Percentiles rank a stretch among this genome's conserved stretches.
Conservation (phyloP, 2,113 vertebrate species). For the Motacilla tschutschensis region DNA sequence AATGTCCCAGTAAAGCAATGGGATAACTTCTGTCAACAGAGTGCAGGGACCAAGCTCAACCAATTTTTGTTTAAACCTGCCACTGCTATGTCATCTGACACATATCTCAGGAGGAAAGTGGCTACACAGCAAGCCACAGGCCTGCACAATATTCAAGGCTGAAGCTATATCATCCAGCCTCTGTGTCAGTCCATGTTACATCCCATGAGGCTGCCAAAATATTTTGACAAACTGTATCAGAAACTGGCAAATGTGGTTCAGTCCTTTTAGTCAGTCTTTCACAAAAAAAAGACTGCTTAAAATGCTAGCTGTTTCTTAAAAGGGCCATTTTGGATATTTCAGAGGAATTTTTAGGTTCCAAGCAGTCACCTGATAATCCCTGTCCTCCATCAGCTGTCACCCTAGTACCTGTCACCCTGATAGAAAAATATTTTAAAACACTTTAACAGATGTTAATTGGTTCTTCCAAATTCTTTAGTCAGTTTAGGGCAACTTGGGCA, state of each 20-base stretch:
- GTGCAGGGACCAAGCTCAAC: not conserved
- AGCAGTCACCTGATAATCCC: not conserved
- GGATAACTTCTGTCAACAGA: not conserved
- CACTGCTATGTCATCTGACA: not conserved
- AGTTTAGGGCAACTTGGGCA: not conserved
- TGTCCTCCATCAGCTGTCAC: not conserved
- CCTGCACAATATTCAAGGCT: not conserved
- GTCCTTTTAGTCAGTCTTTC: not conserved
- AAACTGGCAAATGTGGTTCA: not conserved
- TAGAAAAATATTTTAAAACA: not conserved
- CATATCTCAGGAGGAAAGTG: not conserved
- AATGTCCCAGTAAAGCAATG: fast-evolving
- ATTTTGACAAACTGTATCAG: not conserved
- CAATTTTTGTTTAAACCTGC: not conserved
- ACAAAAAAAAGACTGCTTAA: not conserved
- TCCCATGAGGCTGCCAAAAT: too few species aligned
- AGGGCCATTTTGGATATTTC: not conserved
- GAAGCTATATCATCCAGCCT: not conserved
- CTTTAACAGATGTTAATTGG: not conserved
- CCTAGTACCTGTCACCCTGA: not conserved
- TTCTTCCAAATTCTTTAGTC: not conserved
- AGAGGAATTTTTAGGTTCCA: not conserved
- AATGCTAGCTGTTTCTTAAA: not conserved
- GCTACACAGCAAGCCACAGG: not conserved
- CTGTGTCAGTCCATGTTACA: not conserved